Base-by-base conservation (phyloP, 2,888 invertebrate genomes). In the Mesoligia furuncula region DNA sequence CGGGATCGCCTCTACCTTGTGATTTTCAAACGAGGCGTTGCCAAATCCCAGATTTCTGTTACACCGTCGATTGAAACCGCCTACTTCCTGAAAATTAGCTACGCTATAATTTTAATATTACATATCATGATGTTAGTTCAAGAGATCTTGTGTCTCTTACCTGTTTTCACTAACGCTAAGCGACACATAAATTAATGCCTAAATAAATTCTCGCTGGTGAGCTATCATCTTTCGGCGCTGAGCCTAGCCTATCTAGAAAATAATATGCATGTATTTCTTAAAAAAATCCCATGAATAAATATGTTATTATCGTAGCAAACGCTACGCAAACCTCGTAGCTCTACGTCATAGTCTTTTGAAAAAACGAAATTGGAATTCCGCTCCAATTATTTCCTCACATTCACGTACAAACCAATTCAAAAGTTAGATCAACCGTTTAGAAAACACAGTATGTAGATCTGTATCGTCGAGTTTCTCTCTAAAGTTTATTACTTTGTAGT, bases 401-500 rank as follows among this genome's bases (percentile, higher is more conserved):
- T 9, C 15, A 24, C 13, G 7, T 45, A 36, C 42, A 73, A 59
- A 51, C 20, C n/a, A 71, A 31, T 31, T 27, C 27, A 59, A 59
- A 59, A 17, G 59, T 27, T 48, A 24, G 24, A 24, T 54, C 36
- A 27, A 51, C 48, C 15, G 24, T 54, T 67, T 27, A 57, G 39
- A 67, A 79, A 67, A 79, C 15, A 27, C 59, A 79, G 45, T 36
- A 36, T 36, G 36, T 65, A 39, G 8, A 9, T 27, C 20, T n/a
- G 17, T 51, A 69, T 36, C 20, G 51, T 42, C 17, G 39, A 67
- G 51, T 70, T 81, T 73, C 59, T 51, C 36, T 72, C 31, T 77
- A 51, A 74, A 66, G 36, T 77, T 73, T 48, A 74, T 76, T 73
- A 66, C 70, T 80, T 79, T 76, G 65, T 59, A 57, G 61, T 59